Conservation (phyloP, 2,797 vertebrate species). For the Chrosomus eos region DNA sequence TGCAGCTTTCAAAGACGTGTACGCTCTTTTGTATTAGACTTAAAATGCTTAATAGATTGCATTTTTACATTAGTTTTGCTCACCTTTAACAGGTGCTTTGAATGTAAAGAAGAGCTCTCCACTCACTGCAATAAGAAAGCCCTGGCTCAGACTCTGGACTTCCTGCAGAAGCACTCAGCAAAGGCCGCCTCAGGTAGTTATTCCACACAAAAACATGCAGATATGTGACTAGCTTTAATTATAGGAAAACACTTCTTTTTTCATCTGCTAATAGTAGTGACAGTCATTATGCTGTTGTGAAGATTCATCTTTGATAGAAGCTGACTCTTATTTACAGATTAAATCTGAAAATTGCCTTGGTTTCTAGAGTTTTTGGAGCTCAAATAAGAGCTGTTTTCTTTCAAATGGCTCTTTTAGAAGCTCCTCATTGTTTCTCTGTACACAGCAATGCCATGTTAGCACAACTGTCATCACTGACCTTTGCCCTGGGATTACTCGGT, state of each 20-base stretch:
- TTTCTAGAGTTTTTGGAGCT: background rate
- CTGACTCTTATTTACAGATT: background rate
- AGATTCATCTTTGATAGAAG: background rate
- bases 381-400: constrained; percentile 3
- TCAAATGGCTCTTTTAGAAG: constrained; percentile 19
- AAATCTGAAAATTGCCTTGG: background rate
- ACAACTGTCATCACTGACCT: constrained; percentile 13
- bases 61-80: background rate
- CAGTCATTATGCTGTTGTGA: background rate
- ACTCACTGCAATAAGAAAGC: constrained; percentile 97
- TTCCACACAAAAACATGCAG: background rate
- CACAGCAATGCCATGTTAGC: constrained; percentile 3
- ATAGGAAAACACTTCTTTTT: background rate
- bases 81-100: constrained; percentile 88
- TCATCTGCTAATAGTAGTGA: background rate
- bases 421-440: background rate
- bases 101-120: constrained; percentile 96
- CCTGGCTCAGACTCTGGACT: constrained; percentile 94
- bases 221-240: background rate
- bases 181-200: constrained; percentile 90
- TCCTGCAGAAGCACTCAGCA: constrained; percentile 92
- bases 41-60: background rate
- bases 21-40: background rate
- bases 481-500: background rate
- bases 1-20: background rate